These are phyloP conservation scores for Steromphala cineraria DNA, from an alignment of 2,888 invertebrate genomes.

Conservation along the genomic window DNA sequence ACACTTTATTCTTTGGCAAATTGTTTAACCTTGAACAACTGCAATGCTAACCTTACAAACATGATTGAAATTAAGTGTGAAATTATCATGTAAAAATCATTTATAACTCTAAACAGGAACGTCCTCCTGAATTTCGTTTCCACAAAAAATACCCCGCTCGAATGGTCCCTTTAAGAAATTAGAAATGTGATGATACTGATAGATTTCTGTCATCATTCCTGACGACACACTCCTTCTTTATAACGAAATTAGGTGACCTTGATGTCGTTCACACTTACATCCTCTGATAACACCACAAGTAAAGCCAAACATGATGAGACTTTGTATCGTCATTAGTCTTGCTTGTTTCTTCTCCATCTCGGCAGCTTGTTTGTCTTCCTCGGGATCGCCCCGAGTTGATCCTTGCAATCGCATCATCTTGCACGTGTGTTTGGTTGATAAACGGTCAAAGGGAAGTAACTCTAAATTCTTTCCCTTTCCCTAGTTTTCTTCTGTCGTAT, in stretches of 20 bases:
- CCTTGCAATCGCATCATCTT: slow-evolving; percentile 44
- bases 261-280: slow-evolving; percentile 39
- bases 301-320: slow-evolving; percentile 48
- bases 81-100: too few relatives aligned
- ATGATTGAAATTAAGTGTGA: too few relatives aligned
- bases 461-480: neutral
- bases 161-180: too few relatives aligned
- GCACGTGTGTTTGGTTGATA: neutral
- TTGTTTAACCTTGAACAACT: too few relatives aligned
- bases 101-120: too few relatives aligned
- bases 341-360: slow-evolving; percentile 56
- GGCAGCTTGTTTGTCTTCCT: slow-evolving; percentile 41
- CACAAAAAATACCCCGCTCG: too few relatives aligned
- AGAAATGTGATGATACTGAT: too few relatives aligned
- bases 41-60: too few relatives aligned
- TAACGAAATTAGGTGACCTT: neutral
- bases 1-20: too few relatives aligned
- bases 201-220: too few relatives aligned
- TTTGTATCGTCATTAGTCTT: slow-evolving; percentile 45
- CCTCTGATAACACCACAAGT: slow-evolving; percentile 55
- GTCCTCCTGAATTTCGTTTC: too few relatives aligned
- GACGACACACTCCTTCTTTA: neutral
- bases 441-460: neutral
- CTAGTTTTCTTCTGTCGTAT: too few relatives aligned
- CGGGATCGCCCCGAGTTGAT: slow-evolving; percentile 50